Base-by-base conservation (phyloP, 2,888 invertebrate genomes). In the Agrochola litura region DNA sequence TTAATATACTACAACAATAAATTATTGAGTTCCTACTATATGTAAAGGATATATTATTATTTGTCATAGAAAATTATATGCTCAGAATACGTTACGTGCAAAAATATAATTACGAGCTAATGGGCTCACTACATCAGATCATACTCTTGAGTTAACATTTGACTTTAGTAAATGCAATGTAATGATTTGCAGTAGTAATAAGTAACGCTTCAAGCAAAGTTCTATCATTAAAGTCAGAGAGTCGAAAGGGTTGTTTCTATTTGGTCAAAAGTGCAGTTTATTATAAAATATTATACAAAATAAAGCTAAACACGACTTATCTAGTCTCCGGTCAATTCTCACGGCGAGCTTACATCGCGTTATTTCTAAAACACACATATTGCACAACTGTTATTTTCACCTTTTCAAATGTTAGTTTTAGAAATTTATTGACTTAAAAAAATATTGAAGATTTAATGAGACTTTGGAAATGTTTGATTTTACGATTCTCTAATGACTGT, bases 211-310 rank as follows among this genome's bases (percentile, higher is more conserved):
- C 54, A 70, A 70, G 68, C 61, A 77, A 22, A 63, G 19, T n/a
- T 68, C n/a, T 71, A 54, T 69, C 46, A 43, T 25, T 71, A 60
- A 6, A 43, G 56, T 71, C 12, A 65, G 81, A 73, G 73, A 79
- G 73, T 66, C 43, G 14, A 49, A 63, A 54, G 19, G 30, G 72
- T 37, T 6, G 66, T 65, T 70, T 63, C 6, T 71, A 75, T 84
- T 85, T 86, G 78, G 85, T 85, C 79, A 72, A 64, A 86, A 76
- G 70, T 66, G 71, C 58, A n/a, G 30, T 68, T 49, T 43, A 37
- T 41, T 67, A 75, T 30, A 30, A 30, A 30, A 30, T 56, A 58
- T 60, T 73, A 65, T 46, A 77, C 60, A 69, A 70, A 78, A 68
- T 78, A 64, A 83, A 65, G 73, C 16, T 67, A 63, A 78, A 73